Base-by-base conservation (phyloP, 2,797 vertebrate genomes). In the Gephyroberyx darwinii region DNA sequence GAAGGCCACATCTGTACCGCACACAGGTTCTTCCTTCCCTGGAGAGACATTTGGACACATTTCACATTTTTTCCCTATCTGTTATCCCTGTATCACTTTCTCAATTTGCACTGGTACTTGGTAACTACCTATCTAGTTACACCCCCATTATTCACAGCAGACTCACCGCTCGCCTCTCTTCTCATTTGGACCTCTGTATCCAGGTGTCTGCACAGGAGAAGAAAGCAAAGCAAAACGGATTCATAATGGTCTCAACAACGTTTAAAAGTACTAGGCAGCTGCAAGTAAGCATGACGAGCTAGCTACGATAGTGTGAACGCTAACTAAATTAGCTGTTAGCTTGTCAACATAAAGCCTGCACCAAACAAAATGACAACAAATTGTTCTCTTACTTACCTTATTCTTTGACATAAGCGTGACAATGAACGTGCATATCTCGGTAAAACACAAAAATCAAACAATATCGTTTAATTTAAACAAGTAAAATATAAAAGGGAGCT, bases 1-100 rank as follows among this genome's bases (percentile, higher is more conserved):
- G 69, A 3, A 92, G 89, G 1, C 92, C 86, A 73, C 96, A 96
- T 91, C 92, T 96, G 88, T 95, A 97, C 8, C 93, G 92, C 52
- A 97, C 91, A 50, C 78, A 92, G 8, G 72, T 87, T 81, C 92
- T 92, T 59, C 89, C 91, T 54, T 95, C 93, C 65, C 95, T 95
- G 81, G 8, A 51, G 56, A 62, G 8, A 64, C 13, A 68, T 39
- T 20, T 14, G 3, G 20, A 56, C 3, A 22, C 8, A 41, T 19
- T 26, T 20, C 3, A 30, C 30, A 5, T 45, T 45, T 30, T 47
- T 13, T 9, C 20, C 57, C 41, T 13, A 20, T 12, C 4, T 26
- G 16, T 19, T 43, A 14, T 43, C 41, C 4, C 13, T 16, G 4
- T 19, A 14, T 5, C n/a, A 63, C n/a, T 22, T 10, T 7, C 1